Evolutionary conservation across 2,888 invertebrate genomes (phyloP).

Genomic region (Zhuqinia jingwanae): DNA sequence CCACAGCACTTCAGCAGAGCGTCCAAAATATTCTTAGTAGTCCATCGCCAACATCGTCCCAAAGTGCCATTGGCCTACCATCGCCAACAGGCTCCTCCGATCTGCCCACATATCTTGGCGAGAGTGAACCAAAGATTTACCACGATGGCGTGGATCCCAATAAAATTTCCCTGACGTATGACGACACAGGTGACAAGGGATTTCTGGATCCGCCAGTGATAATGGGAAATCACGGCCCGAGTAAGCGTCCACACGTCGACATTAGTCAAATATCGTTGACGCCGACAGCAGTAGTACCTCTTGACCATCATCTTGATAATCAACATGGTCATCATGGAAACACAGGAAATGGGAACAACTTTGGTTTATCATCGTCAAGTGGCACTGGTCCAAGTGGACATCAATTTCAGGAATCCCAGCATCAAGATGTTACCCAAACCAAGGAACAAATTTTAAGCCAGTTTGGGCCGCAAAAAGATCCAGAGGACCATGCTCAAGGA

Average conservation of each 20-base stretch:
- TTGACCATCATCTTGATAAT: background rate
- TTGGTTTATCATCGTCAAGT: background rate
- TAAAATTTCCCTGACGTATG: conserved; percentile 65
- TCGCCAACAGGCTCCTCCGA: conserved; percentile 16
- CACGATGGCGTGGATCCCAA: conserved; percentile 47
- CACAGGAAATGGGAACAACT: too few species aligned
- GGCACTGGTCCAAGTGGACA: background rate
- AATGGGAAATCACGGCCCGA: background rate
- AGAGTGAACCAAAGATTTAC: conserved; percentile 14
- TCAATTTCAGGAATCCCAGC: conserved; percentile 35
- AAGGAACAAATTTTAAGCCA: conserved; percentile 54
- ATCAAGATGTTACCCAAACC: conserved; percentile 49
- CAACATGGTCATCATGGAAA: background rate
- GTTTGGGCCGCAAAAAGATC: conserved; percentile 53
- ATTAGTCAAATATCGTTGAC: conserved; percentile 42
- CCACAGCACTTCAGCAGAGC: conserved; percentile 47
- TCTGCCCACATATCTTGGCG: conserved; percentile 36
- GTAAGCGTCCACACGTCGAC: background rate
- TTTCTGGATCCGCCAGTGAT: conserved; percentile 62
- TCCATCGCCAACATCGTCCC: background rate
- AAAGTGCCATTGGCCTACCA: conserved; percentile 3
- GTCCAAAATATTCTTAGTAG: conserved; percentile 44
- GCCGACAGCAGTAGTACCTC: background rate
- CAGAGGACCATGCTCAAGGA: conserved; percentile 33
- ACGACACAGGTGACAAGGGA: conserved; percentile 60